Conservation (phyloP, 53 echinoderm and acorn worm species). For the Holothuria scabra region DNA sequence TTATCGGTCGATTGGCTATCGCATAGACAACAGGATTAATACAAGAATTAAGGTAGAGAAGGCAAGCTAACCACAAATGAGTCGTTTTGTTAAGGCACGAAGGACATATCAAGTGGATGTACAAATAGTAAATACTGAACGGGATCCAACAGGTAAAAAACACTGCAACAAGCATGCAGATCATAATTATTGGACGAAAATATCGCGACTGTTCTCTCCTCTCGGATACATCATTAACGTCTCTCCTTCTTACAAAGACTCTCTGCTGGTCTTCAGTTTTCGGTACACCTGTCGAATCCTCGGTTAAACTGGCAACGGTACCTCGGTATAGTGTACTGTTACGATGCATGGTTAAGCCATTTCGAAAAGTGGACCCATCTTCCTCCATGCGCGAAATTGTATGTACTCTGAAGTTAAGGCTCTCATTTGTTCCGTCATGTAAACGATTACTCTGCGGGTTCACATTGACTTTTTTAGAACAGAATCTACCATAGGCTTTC, state of each 20-base stretch:
- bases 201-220: conserved; percentile 51
- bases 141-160: conserved; percentile 75
- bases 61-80: conserved; percentile 62
- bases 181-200: conserved; percentile 63
- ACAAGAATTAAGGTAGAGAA: conserved; percentile 66
- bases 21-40: conserved; percentile 66
- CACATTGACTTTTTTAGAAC: conserved; percentile 15
- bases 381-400: too few species aligned
- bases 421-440: background rate
- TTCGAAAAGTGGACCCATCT: too few species aligned
- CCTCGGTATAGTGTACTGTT: background rate
- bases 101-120: conserved; percentile 67
- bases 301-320: background rate
- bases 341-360: background rate
- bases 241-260: too few species aligned
- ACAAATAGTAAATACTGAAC: conserved; percentile 62
- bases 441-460: background rate
- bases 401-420: too few species aligned
- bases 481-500: conserved; percentile 44
- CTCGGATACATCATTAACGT: too few species aligned
- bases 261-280: too few species aligned
- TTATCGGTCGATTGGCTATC: conserved; percentile 51
- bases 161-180: conserved; percentile 61
- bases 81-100: conserved; percentile 46
- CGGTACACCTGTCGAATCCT: too few species aligned